A percentile compares a stretch with the other conserved stretches of the same genome.
phyloP scores from a whole-genome alignment of 2,113 vertebrate species.

The Apistogramma diplotaenia region DNA sequence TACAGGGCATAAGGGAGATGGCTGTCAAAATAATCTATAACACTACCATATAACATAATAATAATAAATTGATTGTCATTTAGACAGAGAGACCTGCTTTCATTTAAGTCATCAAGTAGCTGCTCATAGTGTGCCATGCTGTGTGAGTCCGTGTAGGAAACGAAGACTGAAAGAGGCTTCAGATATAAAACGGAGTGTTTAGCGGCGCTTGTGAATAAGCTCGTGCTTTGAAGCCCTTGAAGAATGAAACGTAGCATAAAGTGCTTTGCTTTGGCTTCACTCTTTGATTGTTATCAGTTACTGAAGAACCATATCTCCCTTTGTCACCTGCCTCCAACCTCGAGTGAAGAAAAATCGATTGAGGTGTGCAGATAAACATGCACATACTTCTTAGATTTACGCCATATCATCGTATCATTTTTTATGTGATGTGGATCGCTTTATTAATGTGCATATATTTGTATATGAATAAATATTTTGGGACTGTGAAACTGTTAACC shows the following conservation, averaged over 20 bases:
- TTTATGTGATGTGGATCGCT: constrained; percentile 17
- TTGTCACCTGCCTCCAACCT: constrained; percentile 9
- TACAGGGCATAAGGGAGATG: neutral
- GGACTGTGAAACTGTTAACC: constrained; percentile 20
- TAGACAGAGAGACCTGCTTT: neutral
- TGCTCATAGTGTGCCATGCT: neutral
- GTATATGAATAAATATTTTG: constrained; percentile 32
- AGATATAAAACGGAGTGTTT: neutral
- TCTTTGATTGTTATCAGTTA: neutral
- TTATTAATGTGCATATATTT: constrained; percentile 18
- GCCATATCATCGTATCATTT: constrained; percentile 9
- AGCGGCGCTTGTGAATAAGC: neutral
- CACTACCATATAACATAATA: neutral
- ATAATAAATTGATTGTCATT: neutral
- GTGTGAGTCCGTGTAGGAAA: constrained; percentile 1
- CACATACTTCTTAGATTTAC: neutral
- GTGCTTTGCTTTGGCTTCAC: constrained; percentile 9
- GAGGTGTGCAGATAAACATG: constrained; percentile 6
- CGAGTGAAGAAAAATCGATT: neutral
- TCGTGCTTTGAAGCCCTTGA: neutral
- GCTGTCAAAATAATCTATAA: neutral
- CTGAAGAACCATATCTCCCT: constrained; percentile 4
- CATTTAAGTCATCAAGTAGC: neutral
- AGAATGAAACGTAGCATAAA: neutral
- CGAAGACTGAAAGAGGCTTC: neutral